phyloP scores from a whole-genome alignment of 2,113 vertebrate species.

The Neofelis nebulosa region DNA sequence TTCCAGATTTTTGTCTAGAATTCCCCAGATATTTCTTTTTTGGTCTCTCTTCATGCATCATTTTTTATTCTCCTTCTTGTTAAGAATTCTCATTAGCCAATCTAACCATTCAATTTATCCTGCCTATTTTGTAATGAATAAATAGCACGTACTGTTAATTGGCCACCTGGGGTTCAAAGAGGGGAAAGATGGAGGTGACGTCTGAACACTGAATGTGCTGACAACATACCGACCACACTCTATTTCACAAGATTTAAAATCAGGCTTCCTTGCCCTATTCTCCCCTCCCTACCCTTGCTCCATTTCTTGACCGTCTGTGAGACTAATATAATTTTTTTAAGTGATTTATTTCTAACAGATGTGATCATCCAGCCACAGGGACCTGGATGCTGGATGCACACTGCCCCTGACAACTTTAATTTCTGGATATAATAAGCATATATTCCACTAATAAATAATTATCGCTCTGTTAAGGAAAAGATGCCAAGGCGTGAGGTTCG shows the following conservation, averaged over 20 bases:
- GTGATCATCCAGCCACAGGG: slow-evolving; percentile 57
- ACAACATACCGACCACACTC: slow-evolving; percentile 19
- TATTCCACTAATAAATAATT: slow-evolving; percentile 71
- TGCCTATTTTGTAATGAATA: slow-evolving; percentile 53
- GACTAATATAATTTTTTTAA: slow-evolving; percentile 61
- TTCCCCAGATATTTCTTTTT: not conserved
- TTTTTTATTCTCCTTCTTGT: slow-evolving; percentile 43
- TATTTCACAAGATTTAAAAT: slow-evolving; percentile 35
- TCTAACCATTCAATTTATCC: slow-evolving; percentile 1
- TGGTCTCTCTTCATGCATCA: not conserved
- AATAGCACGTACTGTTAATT: slow-evolving; percentile 54
- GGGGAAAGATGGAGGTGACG: not conserved
- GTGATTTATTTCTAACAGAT: slow-evolving; percentile 77
- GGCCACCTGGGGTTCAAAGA: slow-evolving; percentile 60
- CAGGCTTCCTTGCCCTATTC: not conserved
- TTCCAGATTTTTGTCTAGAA: not conserved
- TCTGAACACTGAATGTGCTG: not conserved
- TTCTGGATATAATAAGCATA: slow-evolving; percentile 63
- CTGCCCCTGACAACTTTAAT: slow-evolving; percentile 66
- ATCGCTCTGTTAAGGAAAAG: slow-evolving; percentile 31
- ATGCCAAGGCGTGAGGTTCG: not conserved
- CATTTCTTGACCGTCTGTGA: slow-evolving; percentile 38
- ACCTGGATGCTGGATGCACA: not conserved
- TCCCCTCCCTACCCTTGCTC: not conserved
- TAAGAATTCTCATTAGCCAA: slow-evolving; percentile 29